Evolutionary conservation across 92 coral and sea anemone species (phyloP), one percentile per base, ranked within the genome.

Genomic region (Pocillopora grandis): DNA sequence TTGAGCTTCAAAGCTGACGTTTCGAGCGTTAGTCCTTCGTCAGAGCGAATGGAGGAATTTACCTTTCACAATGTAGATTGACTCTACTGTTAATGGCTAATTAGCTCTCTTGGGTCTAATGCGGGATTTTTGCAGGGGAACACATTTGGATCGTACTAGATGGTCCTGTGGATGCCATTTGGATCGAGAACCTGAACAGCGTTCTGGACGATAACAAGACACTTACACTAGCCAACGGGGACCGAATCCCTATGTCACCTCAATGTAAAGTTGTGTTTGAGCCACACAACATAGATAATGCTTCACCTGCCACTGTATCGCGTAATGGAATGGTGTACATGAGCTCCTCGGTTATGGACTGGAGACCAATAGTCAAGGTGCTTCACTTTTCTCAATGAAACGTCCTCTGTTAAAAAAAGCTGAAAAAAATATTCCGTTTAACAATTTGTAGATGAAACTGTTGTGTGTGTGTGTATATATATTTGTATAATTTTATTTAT

Each of bases 261-360:
- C 98, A 94, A 78, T 94, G 98, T 67, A 94, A 94, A 60, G 84
- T 94, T 72, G 95, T 94, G 71, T 94, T 94, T 87, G 98, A 94
- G 76, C 98, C 98, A 15, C 95, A 94, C 75, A 94, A 94, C 87
- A 94, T 94, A 64, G 98, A 94, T 74, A 94, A 94, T 91, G 98
- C 98, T 21, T 94, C 98, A 17, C 98, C 98, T 15, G 98, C 98
- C 48, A 94, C 98, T 11, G 98, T 94, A 62, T 94, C 98, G 20
- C 92, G 98, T 27, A 94, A 94, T 71, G 98, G 98, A 10, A 94
- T 94, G 98, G 98, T 94, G 73, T 94, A 91, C 86, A 94, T 94
- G 98, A 94, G 98, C 23, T 94, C 98, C 18, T 94, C 98, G n/a
- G 98, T 94, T 75, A 94, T 94, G 98, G 98, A 94, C 72, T 94